Evolutionary conservation across 2,888 invertebrate species (phyloP), one percentile per base, ranked within the genome.

Genomic region (Drosophila ezoana): DNA sequence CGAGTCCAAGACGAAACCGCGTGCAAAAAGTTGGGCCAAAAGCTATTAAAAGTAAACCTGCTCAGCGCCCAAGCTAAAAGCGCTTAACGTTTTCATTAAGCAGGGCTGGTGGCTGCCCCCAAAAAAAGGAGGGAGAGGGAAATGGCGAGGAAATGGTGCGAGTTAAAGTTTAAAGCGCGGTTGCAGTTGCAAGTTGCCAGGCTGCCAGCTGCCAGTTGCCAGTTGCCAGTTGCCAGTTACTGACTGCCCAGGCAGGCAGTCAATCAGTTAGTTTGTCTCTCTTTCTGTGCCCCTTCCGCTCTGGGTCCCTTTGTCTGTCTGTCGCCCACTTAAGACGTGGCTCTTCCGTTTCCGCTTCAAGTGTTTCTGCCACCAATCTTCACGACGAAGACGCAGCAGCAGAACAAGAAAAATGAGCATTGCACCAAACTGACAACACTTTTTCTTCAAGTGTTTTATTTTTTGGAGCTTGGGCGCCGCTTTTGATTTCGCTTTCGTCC

Each of bases 261-360:
- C 84, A 80, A 62, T 78, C 79, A 81, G 73, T 52, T 66, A 54
- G 61, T 68, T 58, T 48, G 47, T 51, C 47, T 35, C 40, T 38
- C 59, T 43, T 14, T 18, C 35, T 14, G 18, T 13, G 14, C 8
- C 52, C 13, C 18, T 18, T 14, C 20, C 1, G 20, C 6, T 10
- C 3, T n/a, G 1, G 4, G 5, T n/a, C 10, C n/a, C 5, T 28
- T 11, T 53, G 40, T 8, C 67, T 53, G 59, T 37, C 68, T 53
- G 67, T 47, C 63, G 74, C 65, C 66, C 54, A 65, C 66, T 71
- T 20, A 85, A 85, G 85, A 87, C 87, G 86, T 87, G 85, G 79
- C 82, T 81, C 82, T 83, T 83, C 82, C 82, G 87, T 71, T 87
- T 87, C 85, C 73, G 88, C 73, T 63, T 73, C 76, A 67, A 76